Conservation (phyloP, 2,888 invertebrate species). For the Pterobdella sp. region DNA sequence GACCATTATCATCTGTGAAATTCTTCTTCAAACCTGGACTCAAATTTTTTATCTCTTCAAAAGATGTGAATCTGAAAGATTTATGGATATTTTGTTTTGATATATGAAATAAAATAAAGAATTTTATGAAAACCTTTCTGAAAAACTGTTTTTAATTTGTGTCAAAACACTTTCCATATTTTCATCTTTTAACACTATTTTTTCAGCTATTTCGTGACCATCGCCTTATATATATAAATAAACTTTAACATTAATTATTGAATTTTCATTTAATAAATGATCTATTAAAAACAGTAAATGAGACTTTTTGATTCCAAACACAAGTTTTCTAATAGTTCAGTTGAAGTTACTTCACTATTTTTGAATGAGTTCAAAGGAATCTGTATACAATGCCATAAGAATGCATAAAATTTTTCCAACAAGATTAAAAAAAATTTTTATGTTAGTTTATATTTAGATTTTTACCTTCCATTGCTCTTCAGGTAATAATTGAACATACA, state of each 20-base stretch:
- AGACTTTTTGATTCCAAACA: not conserved
- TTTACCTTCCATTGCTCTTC: slow-evolving; percentile 42
- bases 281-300: not conserved
- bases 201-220: not conserved
- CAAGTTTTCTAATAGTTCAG: not conserved
- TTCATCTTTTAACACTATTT: not conserved
- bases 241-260: not conserved
- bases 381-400: no score
- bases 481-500: slow-evolving; percentile 42
- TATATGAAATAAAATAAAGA: no score
- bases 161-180: not conserved
- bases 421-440: no score
- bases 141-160: not conserved
- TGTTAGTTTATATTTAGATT: no score
- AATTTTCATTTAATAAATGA: not conserved
- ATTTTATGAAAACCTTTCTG: not conserved
- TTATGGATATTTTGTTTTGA: no score
- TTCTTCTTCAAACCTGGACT: not conserved
- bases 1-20: slow-evolving; percentile 38
- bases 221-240: no score
- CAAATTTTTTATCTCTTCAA: slow-evolving; percentile 2
- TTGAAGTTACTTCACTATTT: not conserved
- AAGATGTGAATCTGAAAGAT: slow-evolving; percentile 12
- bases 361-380: not conserved
- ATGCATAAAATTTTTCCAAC: no score